These are phyloP conservation scores for Euwallacea fornicatus DNA, from an alignment of 1,140 invertebrate genomes.

Conservation along the genomic window DNA sequence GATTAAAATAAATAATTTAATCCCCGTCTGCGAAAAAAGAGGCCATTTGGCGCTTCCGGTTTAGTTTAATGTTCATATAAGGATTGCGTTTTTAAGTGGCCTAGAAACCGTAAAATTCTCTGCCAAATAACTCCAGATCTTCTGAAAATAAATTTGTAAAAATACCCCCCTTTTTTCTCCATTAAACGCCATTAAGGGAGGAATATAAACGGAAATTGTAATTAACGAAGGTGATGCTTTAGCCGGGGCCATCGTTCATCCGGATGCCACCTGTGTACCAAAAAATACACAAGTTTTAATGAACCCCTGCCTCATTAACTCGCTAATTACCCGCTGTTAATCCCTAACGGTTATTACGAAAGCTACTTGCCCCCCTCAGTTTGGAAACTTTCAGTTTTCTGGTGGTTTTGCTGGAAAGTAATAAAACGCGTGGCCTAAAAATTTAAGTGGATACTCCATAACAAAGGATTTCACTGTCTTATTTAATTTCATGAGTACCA, in stretches of 20 bases:
- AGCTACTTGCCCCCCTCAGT: too few relatives aligned
- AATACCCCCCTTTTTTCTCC: too few relatives aligned
- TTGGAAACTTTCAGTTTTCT: too few relatives aligned
- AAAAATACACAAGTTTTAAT: constrained; percentile 19
- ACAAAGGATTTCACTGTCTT: too few relatives aligned
- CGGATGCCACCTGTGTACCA: constrained; percentile 8
- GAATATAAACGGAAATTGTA: constrained; percentile 7
- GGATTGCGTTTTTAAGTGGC: not conserved
- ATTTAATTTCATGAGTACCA: too few relatives aligned
- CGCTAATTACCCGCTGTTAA: constrained; percentile 18
- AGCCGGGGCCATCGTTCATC: not conserved
- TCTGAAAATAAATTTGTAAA: too few relatives aligned
- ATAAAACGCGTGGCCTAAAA: too few relatives aligned
- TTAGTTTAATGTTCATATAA: constrained; percentile 1
- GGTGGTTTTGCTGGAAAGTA: too few relatives aligned
- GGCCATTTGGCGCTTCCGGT: not conserved
- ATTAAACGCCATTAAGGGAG: too few relatives aligned
- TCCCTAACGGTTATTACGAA: constrained; percentile 4
- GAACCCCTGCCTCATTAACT: constrained; percentile 20
- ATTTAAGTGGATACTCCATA: too few relatives aligned
- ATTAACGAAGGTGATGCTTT: constrained; percentile 5
- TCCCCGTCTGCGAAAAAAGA: not conserved
- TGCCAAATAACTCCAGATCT: too few relatives aligned
- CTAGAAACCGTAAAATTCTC: not conserved
- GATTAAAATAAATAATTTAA: constrained; percentile 8